A percentile compares a stretch with the other conserved stretches of the same genome.
Conservation (phyloP, 37 sponge, comb jelly and placozoan species). For the Dysidea cf. avara region DNA sequence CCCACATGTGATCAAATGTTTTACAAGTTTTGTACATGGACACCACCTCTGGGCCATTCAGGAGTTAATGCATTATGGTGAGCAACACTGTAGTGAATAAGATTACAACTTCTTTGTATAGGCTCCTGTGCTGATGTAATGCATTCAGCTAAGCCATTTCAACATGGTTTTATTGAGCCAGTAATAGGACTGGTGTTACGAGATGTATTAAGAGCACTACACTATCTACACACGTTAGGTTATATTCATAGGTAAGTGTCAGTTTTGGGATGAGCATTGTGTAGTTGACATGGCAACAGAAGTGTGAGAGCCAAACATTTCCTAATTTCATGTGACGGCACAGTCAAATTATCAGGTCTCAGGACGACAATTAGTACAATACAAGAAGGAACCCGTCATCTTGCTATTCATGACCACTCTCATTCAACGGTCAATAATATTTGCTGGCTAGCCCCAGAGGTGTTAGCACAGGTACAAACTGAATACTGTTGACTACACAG, state of each 20-base stretch:
- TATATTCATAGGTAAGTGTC: constrained; percentile 50
- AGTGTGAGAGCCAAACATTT: constrained; percentile 83
- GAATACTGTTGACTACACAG: constrained; percentile 48
- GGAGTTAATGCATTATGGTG: constrained; percentile 80
- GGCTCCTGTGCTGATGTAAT: constrained; percentile 89
- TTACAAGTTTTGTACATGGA: constrained; percentile 48
- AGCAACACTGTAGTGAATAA: neutral
- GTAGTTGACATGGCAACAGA: constrained; percentile 16
- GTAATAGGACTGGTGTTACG: constrained; percentile 63
- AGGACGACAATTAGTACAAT: constrained; percentile 49
- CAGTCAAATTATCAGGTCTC: constrained; percentile 78
- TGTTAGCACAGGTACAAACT: constrained; percentile 68
- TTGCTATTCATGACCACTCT: constrained; percentile 63
- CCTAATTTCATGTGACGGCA: constrained; percentile 57
- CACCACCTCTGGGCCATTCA: constrained; percentile 59
- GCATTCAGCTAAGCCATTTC: constrained; percentile 71
- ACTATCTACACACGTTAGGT: constrained; percentile 64
- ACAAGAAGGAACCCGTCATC: constrained; percentile 13
- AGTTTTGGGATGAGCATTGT: neutral
- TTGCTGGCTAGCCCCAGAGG: constrained; percentile 86
- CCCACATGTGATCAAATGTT: constrained; percentile 46
- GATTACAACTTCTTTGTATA: neutral
- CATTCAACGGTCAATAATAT: constrained; percentile 65
- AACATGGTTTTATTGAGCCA: constrained; percentile 69
- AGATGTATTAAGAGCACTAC: constrained; percentile 58